Evolutionary conservation across 1,140 invertebrate species (phyloP).

Genomic region (Brachystomella parvula): DNA sequence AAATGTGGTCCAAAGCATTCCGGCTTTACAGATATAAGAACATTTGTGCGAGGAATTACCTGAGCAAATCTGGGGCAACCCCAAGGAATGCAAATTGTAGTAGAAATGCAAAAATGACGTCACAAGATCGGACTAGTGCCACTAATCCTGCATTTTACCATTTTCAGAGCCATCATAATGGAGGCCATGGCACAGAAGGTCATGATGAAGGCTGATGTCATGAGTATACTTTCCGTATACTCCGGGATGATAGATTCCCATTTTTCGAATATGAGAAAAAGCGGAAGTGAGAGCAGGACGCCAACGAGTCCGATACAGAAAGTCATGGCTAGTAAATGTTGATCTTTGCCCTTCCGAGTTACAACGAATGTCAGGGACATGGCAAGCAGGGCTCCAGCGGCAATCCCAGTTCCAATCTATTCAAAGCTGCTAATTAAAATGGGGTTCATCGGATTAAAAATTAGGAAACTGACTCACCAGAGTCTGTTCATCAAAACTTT

Average conservation of each 20-base stretch:
- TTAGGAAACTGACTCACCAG: background rate
- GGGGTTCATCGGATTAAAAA: background rate
- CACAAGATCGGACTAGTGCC: slow-evolving; percentile 19
- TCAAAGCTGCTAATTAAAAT: background rate
- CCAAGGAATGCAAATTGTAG: slow-evolving; percentile 20
- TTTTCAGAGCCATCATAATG: slow-evolving; percentile 27
- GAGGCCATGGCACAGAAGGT: slow-evolving; percentile 13
- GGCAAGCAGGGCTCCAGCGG: slow-evolving; percentile 10
- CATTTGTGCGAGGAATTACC: slow-evolving; percentile 15
- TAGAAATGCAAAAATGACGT: slow-evolving; percentile 26
- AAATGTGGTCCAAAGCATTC: background rate
- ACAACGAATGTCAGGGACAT: slow-evolving; percentile 17
- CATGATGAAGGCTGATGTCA: slow-evolving; percentile 4
- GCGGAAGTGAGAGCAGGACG: slow-evolving; percentile 4
- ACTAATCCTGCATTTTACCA: slow-evolving; percentile 27
- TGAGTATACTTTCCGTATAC: background rate
- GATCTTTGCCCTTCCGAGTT: slow-evolving; percentile 18
- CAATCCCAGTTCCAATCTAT: slow-evolving; percentile 20
- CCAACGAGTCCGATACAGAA: slow-evolving; percentile 9
- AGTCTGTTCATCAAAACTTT: slow-evolving; percentile 14
- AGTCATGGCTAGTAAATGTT: slow-evolving; percentile 12
- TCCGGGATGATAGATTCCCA: slow-evolving; percentile 10
- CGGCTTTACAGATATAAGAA: no score
- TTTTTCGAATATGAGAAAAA: slow-evolving; percentile 17
- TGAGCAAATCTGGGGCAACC: slow-evolving; percentile 18